phyloP scores from a whole-genome alignment of 2,888 invertebrate genomes.

The Chydorus sphaericus region DNA sequence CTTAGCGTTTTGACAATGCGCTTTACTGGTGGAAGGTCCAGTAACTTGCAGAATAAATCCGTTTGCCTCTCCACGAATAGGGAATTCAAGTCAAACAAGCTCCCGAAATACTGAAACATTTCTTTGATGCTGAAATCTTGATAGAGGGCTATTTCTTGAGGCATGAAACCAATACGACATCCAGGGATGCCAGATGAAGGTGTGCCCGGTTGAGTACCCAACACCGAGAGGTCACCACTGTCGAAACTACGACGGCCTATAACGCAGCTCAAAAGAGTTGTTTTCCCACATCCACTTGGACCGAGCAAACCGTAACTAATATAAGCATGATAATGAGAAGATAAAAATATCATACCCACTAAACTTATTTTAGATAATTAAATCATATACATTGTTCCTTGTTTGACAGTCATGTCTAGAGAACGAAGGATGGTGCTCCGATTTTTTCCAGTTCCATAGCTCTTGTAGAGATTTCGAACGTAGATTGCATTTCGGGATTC shows the following conservation, averaged over 20 bases:
- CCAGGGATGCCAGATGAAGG: slow-evolving; percentile 82
- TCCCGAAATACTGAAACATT: slow-evolving; percentile 91
- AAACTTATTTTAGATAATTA: too few species aligned
- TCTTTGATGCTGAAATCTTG: slow-evolving; percentile 87
- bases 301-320: slow-evolving; percentile 85
- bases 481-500: too few species aligned
- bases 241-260: slow-evolving; percentile 75
- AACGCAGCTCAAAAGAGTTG: slow-evolving; percentile 80
- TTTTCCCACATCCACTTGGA: slow-evolving; percentile 93
- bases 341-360: too few species aligned
- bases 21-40: slow-evolving; percentile 75
- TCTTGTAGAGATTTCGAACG: slow-evolving; percentile 73
- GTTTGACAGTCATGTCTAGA: slow-evolving; percentile 83
- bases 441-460: slow-evolving; percentile 74
- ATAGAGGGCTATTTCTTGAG: slow-evolving; percentile 78
- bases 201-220: slow-evolving; percentile 79
- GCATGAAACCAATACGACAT: slow-evolving; percentile 90
- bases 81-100: slow-evolving; percentile 84
- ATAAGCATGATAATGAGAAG: too few species aligned
- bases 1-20: slow-evolving; percentile 65
- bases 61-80: slow-evolving; percentile 63
- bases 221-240: slow-evolving; percentile 74
- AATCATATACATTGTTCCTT: slow-evolving; percentile 91
- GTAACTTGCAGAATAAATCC: slow-evolving; percentile 72
- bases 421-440: slow-evolving; percentile 74